Percentiles rank a stretch among this genome's conserved stretches.
Evolutionary conservation across 1,140 invertebrate species (phyloP).

Genomic region (Lamellibrachia luymesi): DNA sequence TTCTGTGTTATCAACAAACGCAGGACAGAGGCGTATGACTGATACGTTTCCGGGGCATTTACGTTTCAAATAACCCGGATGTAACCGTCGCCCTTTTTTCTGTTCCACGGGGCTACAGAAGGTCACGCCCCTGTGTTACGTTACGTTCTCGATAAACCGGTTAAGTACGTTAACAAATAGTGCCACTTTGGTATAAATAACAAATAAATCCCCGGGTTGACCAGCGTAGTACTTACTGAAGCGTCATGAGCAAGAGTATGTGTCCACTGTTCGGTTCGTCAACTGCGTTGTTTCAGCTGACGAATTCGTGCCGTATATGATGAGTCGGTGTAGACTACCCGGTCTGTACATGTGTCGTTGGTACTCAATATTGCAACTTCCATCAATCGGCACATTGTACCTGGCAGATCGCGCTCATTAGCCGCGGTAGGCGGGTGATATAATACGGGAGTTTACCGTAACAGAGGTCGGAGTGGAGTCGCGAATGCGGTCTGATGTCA

Average conservation of each 20-base stretch:
- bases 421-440: no score
- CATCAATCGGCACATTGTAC: no score
- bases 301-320: background rate
- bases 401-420: no score
- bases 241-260: no score
- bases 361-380: background rate
- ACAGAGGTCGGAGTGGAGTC: no score
- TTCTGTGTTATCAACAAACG: background rate
- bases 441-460: no score
- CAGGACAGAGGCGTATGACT: background rate
- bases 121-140: background rate
- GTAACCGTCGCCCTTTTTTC: background rate
- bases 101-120: background rate
- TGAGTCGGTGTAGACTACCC: background rate
- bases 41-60: background rate
- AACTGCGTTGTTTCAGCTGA: background rate
- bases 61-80: background rate
- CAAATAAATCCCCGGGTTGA: no score
- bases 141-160: background rate
- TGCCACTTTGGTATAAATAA: background rate
- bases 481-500: no score
- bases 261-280: background rate
- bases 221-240: no score
- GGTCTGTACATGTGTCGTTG: background rate
- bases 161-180: background rate